Evolutionary conservation across 2,797 vertebrate genomes (phyloP), one percentile per base, ranked within the genome.

Genomic region (Mormyrus hasselquistii): DNA sequence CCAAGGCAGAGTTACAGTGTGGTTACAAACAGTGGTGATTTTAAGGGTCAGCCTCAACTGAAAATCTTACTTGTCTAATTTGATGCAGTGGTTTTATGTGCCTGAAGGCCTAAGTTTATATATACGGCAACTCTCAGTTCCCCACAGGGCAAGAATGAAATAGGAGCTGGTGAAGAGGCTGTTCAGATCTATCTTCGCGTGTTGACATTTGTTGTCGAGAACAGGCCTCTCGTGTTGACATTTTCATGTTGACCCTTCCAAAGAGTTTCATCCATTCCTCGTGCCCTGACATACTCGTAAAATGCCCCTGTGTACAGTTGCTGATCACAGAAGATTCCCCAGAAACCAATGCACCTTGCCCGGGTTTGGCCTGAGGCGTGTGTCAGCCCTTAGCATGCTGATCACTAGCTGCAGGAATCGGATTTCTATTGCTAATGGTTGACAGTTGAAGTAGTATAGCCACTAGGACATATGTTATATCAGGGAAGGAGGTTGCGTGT

Each of bases 31-130:
- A 22, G 76, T n/a, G 19, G 38, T 82, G 76, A 47, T 47, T 82
- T 82, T 82, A 44, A 6, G 41, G 76, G 19, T 19, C 38, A 82
- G 76, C 41, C 41, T 47, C 19, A 82, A 47, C 38, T n/a, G 41
- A 82, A 82, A 82, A 73, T 73, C 34, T 19, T 82, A 47, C 41
- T 19, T 44, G 19, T 82, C 76, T 82, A 47, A 44, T 44, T 82
- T 82, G 38, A 82, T 82, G 38, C 38, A n/a, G 41, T 47, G 41
- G 38, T 82, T 82, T 82, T 82, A 47, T 82, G 7, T 47, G 76
- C 76, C 41, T n/a, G 69, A 47, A 82, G 76, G 41, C 76, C 76
- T 47, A 82, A 82, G 41, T 82, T 82, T 82, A n/a, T 82, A 47
- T 47, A n/a, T 82, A 82, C 29, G 41, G 16, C 38, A 82, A 7